Conservation (phyloP, 2,888 invertebrate genomes). For the Plebejus melissa region DNA sequence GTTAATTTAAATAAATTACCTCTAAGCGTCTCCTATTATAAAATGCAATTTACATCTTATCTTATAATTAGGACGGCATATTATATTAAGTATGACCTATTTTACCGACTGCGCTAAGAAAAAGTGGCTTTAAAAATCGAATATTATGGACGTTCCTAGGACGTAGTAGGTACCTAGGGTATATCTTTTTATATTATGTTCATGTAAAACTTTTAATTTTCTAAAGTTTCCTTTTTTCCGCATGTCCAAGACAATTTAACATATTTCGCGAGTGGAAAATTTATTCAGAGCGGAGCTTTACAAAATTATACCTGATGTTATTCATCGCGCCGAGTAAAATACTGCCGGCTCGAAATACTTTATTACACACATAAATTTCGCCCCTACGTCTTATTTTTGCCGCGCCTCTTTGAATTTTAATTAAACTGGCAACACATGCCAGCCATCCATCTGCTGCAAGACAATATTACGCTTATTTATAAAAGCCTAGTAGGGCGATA, state of each 20-base stretch:
- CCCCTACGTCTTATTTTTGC: constrained; percentile 46
- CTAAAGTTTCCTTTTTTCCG: background rate
- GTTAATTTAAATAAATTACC: constrained; percentile 18
- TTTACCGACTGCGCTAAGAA: background rate
- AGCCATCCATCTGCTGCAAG: constrained; percentile 19
- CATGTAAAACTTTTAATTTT: background rate
- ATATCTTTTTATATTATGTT: background rate
- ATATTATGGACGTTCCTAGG: no score
- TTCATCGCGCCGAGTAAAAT: constrained; percentile 22
- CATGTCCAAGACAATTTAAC: background rate
- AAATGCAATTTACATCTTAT: constrained; percentile 2
- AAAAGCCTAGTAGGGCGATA: constrained; percentile 14
- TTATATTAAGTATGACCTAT: background rate
- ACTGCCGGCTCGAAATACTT: constrained; percentile 36
- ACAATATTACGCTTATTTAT: constrained; percentile 24
- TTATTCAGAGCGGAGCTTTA: constrained; percentile 6
- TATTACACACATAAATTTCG: constrained; percentile 45
- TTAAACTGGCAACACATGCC: constrained; percentile 31
- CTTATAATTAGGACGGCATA: background rate
- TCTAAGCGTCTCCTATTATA: background rate
- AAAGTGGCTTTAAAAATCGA: background rate
- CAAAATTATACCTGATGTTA: constrained; percentile 20
- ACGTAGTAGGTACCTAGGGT: no score
- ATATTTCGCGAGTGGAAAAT: constrained; percentile 20
- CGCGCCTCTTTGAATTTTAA: constrained; percentile 41